Evolutionary conservation across 1,140 invertebrate genomes (phyloP).

Genomic region (Diprion similis): DNA sequence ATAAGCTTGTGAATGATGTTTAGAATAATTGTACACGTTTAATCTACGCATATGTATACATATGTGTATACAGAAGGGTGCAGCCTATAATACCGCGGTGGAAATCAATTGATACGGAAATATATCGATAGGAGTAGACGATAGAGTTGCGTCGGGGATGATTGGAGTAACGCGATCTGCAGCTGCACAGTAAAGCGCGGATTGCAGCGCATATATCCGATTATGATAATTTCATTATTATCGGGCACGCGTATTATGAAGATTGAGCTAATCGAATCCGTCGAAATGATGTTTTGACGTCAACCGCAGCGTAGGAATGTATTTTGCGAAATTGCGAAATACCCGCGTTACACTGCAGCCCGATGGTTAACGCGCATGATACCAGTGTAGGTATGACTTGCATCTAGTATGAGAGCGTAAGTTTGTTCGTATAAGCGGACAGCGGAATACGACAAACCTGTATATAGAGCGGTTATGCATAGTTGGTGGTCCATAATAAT

Average conservation of each 20-base stretch:
- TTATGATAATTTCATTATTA: conserved; percentile 8
- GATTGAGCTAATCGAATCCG: conserved; percentile 4
- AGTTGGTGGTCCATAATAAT: neutral
- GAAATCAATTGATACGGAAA: too few species aligned
- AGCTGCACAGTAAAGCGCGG: neutral
- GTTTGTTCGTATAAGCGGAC: neutral
- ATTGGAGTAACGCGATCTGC: neutral
- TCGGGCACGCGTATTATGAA: neutral
- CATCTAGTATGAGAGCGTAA: too few species aligned
- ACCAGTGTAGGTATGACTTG: too few species aligned
- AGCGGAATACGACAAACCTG: neutral
- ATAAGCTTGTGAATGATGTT: too few species aligned
- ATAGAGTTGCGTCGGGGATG: too few species aligned
- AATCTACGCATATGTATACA: too few species aligned
- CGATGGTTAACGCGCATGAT: too few species aligned
- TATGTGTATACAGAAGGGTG: too few species aligned
- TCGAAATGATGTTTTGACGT: neutral
- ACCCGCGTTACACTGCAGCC: neutral
- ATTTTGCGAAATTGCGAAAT: neutral
- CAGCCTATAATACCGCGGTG: too few species aligned
- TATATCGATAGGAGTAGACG: too few species aligned
- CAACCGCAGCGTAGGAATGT: neutral
- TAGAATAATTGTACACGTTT: too few species aligned
- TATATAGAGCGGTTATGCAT: neutral
- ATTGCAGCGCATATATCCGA: neutral